Base-by-base conservation (phyloP, 1,140 invertebrate genomes). In the Drosophila novamexicana region DNA sequence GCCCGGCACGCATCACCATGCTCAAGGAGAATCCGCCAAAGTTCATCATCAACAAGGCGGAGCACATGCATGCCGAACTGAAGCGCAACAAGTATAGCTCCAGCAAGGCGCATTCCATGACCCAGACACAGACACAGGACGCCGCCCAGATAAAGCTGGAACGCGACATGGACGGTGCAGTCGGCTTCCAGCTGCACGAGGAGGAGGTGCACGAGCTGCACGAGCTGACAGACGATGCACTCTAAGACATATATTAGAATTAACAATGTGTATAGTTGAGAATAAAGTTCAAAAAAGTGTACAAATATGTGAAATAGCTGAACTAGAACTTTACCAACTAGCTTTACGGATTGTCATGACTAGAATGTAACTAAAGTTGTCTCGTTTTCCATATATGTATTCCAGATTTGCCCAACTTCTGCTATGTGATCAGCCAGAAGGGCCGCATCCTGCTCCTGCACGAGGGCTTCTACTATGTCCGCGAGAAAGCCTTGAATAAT, bases 1-100 rank as follows among this genome's bases (percentile, higher is more conserved):
- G 92, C 54, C 92, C 92, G 2, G 92, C 92, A 5, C 86, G 92
- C 7, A 92, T 92, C 6, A 92, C 90, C 22, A 92, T 92, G 92
- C 47, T 91, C 0, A 92, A 92, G 62, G 92, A 90, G 63, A 72
- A 76, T 29, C 92, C 92, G 10, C 91, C 91, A 7, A 92, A 91
- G 34, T 92, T 92, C 59, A 91, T 92, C 4, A 90, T 92, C 16
- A 91, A 92, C 53, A 91, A 92, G 63, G 83, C 81, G 12, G 79
- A 91, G 37, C 92, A 92, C 56, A 32, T 91, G 45, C 92, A 92
- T 59, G 91, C 91, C 2, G 83, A 91, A 39, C 72, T 92, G 2
- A 92, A 92, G 53, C 79, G 89, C 6, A 92, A 91, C 29, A 92
- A 92, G 45, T 92, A 92, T 45, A 90, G 90, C 29, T 88, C 83